Conservation (phyloP, 2,797 vertebrate genomes). For the Myotis daubentonii region DNA sequence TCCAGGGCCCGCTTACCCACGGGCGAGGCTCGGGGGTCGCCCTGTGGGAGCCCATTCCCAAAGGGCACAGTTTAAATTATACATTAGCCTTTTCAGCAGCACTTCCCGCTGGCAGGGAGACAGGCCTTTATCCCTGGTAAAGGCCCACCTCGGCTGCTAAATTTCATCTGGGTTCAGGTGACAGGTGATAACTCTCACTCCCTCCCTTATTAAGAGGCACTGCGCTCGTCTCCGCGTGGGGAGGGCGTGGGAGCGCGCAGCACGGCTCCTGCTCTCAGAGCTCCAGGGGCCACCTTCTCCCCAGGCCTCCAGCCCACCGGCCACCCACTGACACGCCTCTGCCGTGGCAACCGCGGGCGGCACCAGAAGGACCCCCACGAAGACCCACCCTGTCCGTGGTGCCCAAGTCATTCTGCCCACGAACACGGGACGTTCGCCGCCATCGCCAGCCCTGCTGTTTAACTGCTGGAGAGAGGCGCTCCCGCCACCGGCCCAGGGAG, state of each 20-base stretch:
- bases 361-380: too few species aligned
- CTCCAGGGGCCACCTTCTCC: accelerated
- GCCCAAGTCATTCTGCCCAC: not conserved
- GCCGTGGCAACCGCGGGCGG: accelerated
- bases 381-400: not conserved
- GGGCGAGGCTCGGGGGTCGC: accelerated
- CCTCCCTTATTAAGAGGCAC: not conserved
- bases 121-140: not conserved
- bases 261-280: too few species aligned
- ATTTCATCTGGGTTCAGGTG: constrained; percentile 53
- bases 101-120: constrained; percentile 72
- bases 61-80: constrained; percentile 77
- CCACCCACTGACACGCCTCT: not conserved
- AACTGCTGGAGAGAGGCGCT: not conserved
- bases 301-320: accelerated
- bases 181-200: constrained; percentile 17
- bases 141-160: constrained; percentile 68
- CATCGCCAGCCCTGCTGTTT: not conserved
- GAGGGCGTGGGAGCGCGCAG: accelerated
- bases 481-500: not conserved
- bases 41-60: not conserved
- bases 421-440: accelerated
- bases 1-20: not conserved
- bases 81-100: constrained; percentile 73
- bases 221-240: not conserved